Base-by-base conservation (phyloP, 2,888 invertebrate species). In the Andrena dorsata region DNA sequence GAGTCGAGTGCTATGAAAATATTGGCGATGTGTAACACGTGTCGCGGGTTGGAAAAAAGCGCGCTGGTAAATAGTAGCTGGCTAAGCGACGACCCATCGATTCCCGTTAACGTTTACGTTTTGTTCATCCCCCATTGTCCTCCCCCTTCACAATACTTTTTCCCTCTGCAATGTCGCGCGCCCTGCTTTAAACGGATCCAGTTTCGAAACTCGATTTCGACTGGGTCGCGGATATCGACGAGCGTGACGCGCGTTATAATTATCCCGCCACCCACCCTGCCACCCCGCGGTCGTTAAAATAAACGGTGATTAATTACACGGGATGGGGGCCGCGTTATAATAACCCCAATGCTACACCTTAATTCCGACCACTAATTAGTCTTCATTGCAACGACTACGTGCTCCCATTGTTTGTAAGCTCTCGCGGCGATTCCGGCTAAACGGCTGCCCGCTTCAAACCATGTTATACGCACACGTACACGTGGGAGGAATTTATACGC, bases 11-110 rank as follows among this genome's bases (percentile, higher is more conserved):
- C 7, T 68, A 16, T 30, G 77, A 63, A 70, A 86, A 86, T 83
- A 80, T 83, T 86, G 86, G 80, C 53, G 13, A 68, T 58, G 35
- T 75, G 76, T 74, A 73, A 72, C 76, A 76, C 77, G 80, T 78
- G 80, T 65, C 58, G 74, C 68, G 30, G 58, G 58, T 69, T 26
- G 47, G 6, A 68, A 69, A 79, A 70, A 58, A 10, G 51, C 51
- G 30, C 3, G 20, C 58, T 20, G 35, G 69, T 64, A 79, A 76
- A 79, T 65, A 79, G 69, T 58, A 41, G 16, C 58, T 13, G 56
- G 56, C 68, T 53, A 32, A 61, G 47, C 30, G 41, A 41, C 35
- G 23, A 49, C 58, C 41, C 58, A 64, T 76, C 79, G 61, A 70
- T 60, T 70, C 53, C 49, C 41, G 70, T 70, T 70, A 70, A 70